Evolutionary conservation across 2,113 vertebrate species (phyloP), one percentile per base, ranked within the genome.

Genomic region (Dendrocopos noguchii): DNA sequence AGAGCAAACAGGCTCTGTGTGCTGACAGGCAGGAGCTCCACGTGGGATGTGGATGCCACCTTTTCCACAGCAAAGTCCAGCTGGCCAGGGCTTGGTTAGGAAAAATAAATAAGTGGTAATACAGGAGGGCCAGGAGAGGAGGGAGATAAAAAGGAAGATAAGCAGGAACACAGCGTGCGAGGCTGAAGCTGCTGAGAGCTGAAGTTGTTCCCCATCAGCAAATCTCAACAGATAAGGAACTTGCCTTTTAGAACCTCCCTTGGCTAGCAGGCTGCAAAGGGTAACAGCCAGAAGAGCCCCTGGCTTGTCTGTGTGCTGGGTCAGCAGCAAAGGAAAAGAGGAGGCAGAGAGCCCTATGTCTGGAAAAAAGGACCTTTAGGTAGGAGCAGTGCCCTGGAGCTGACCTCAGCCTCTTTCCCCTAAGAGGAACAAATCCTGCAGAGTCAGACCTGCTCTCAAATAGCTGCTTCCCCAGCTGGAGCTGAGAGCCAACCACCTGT

Each of bases 251-350:
- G 4, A 29, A 4, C 16, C 77, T 33, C 12, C 52, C 34, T 36
- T 27, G 2, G 0, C 28, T 1, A 50, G 64, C 22, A 42, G 24
- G 2, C 25, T 0, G 11, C 9, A 7, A 55, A 46, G 18, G 20
- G 47, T 10, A 68, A 59, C 0, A 3, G 6, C 18, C 57, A 11
- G 18, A 39, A 34, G 10, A 50, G 3, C 63, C 5, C 13, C 8
- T 2, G 7, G 18, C 24, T 17, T 28, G 5, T 13, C n/a, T 12
- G 42, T 0, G 9, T 24, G 63, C 25, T 16, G 7, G 28, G 6
- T 5, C 52, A 34, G 71, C 56, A 72, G 28, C 7, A 6, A 50
- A 44, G 15, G 25, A 28, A 61, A 72, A 67, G 4, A 3, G 4
- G 9, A 3, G 2, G 4, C 7, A 20, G 7, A 60, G 67, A 74